These are phyloP conservation scores for Bufotes viridis DNA, from an alignment of 2,797 vertebrate genomes.

Conservation along the genomic window DNA sequence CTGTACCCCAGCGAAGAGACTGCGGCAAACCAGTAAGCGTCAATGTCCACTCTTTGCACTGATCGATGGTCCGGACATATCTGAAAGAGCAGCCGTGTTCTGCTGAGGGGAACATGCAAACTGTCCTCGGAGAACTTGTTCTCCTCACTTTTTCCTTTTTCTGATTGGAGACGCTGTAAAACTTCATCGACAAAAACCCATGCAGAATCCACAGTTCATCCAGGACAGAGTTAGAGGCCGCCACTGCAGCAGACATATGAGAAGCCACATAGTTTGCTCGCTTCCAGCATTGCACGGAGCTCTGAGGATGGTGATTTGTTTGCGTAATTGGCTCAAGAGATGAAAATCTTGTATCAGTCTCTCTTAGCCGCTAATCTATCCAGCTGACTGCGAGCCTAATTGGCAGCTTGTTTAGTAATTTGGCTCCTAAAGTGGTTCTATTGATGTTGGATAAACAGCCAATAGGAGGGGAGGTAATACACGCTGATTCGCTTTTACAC, in stretches of 20 bases:
- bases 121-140: not conserved
- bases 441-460: conserved; percentile 84
- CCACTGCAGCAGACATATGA: not conserved
- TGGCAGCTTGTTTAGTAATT: conserved; percentile 87
- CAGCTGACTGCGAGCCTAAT: conserved; percentile 86
- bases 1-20: too few relatives aligned
- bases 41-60: too few relatives aligned
- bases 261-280: conserved; percentile 17
- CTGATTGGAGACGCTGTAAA: not conserved
- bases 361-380: conserved; percentile 82
- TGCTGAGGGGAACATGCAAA: not conserved
- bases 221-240: not conserved
- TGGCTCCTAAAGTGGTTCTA: conserved; percentile 83
- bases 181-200: not conserved
- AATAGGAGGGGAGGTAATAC: conserved; percentile 73
- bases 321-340: conserved; percentile 84
- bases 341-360: conserved; percentile 82
- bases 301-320: conserved; percentile 80
- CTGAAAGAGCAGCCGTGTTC: not conserved
- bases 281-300: conserved; percentile 73
- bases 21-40: too few relatives aligned
- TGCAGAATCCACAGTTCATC: too few relatives aligned
- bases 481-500: conserved; percentile 70
- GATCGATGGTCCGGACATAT: too few relatives aligned
- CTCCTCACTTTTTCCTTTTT: not conserved